Evolutionary conservation across 2,888 invertebrate genomes (phyloP).

Genomic region (Eucriotettix oculatus): DNA sequence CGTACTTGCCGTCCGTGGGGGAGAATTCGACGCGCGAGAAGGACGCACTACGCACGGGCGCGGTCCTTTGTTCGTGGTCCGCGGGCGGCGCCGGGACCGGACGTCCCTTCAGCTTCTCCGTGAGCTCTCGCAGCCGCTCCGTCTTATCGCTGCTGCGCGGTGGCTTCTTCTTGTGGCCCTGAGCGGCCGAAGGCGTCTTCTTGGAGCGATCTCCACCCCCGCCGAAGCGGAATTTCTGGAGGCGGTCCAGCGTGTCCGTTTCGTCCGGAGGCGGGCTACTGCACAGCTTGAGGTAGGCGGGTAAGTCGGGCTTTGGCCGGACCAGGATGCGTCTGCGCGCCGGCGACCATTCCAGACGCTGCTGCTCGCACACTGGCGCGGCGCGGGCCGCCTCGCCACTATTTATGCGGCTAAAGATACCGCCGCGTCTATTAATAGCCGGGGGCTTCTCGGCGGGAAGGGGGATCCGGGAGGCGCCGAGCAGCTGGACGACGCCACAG

Average conservation of each 20-base stretch:
- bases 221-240: conserved; percentile 62
- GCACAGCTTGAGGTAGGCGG: conserved; percentile 11
- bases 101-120: conserved; percentile 53
- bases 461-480: conserved; percentile 10
- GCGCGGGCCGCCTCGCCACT: conserved; percentile 9
- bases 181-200: conserved; percentile 21
- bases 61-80: conserved; percentile 35
- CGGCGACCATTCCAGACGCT: conserved; percentile 23
- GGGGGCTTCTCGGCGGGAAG: conserved; percentile 5
- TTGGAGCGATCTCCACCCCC: conserved; percentile 21
- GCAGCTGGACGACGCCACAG: conserved; percentile 15
- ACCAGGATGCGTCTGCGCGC: conserved; percentile 25
- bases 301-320: conserved; percentile 21
- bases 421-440: conserved; percentile 17
- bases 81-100: background rate
- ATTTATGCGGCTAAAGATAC: conserved; percentile 13
- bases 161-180: conserved; percentile 13
- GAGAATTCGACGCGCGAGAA: conserved; percentile 73
- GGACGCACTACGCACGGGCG: conserved; percentile 68
- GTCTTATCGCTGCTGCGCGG: conserved; percentile 39
- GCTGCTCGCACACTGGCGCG: conserved; percentile 3
- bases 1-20: conserved; percentile 42
- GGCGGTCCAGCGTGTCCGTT: conserved; percentile 56
- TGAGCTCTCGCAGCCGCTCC: conserved; percentile 55
- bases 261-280: conserved; percentile 1